These are phyloP conservation scores for Platyscapa corneri DNA, from an alignment of 1,140 invertebrate species.

Conservation along the genomic window DNA sequence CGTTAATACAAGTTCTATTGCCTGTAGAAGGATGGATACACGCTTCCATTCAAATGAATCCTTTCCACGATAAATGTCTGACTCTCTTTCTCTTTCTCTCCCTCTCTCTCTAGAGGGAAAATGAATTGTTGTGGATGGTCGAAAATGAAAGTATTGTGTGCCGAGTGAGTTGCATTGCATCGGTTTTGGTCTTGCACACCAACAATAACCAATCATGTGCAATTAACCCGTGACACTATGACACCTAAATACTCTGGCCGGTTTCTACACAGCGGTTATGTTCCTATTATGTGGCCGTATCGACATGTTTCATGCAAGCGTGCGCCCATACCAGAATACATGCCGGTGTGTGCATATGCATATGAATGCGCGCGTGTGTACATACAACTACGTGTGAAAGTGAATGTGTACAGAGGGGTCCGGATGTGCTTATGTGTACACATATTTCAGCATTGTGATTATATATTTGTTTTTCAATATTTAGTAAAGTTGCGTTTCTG, in stretches of 20 bases:
- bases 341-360: background rate
- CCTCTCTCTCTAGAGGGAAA: background rate
- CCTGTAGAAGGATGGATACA: too few relatives aligned
- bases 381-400: background rate
- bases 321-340: slow-evolving; percentile 46
- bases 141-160: slow-evolving; percentile 31
- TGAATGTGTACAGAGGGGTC: background rate
- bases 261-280: slow-evolving; percentile 66
- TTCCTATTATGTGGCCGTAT: slow-evolving; percentile 72
- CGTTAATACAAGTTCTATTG: too few relatives aligned
- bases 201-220: slow-evolving; percentile 69
- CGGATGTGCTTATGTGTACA: slow-evolving; percentile 43
- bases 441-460: slow-evolving; percentile 63
- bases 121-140: slow-evolving; percentile 13
- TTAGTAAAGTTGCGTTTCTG: slow-evolving; percentile 40
- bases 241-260: slow-evolving; percentile 67
- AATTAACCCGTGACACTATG: slow-evolving; percentile 71
- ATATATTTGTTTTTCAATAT: slow-evolving; percentile 49
- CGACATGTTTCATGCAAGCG: slow-evolving; percentile 67
- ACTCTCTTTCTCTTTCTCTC: background rate
- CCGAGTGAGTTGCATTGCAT: background rate
- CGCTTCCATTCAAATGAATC: background rate
- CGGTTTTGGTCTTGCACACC: background rate
- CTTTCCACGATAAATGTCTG: background rate
- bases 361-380: background rate